Conservation (phyloP, 2,888 invertebrate species). For the Gastracanthus pulcherrimus region DNA sequence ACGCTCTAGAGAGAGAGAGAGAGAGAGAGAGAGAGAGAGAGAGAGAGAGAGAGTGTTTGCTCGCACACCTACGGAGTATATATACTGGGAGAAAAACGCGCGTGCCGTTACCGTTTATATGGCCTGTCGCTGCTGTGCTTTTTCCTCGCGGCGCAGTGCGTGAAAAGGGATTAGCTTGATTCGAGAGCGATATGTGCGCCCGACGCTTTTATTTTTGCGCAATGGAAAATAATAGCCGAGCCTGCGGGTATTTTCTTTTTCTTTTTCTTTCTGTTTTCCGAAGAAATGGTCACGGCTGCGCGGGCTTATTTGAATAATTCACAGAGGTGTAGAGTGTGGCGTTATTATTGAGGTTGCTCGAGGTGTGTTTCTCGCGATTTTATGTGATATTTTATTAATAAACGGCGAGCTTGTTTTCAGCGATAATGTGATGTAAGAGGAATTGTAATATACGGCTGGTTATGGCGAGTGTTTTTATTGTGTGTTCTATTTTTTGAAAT, state of each 20-base stretch:
- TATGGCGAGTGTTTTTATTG: too few species aligned
- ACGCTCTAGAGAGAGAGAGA: too few species aligned
- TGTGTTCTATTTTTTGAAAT: too few species aligned
- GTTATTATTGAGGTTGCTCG: too few species aligned
- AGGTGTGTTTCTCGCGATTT: too few species aligned
- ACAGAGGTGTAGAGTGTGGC: neutral
- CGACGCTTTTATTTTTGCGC: slow-evolving; percentile 38
- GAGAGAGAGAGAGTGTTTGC: too few species aligned
- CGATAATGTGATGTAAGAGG: too few species aligned
- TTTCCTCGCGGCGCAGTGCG: neutral
- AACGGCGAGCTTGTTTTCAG: too few species aligned
- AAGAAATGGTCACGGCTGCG: neutral
- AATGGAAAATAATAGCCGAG: slow-evolving; percentile 34
- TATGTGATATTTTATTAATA: too few species aligned
- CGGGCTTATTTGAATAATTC: slow-evolving; percentile 13
- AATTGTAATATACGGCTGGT: too few species aligned
- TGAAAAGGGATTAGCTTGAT: slow-evolving; percentile 25
- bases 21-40: too few species aligned
- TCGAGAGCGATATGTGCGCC: neutral
- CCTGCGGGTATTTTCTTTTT: neutral
- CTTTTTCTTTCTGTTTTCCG: neutral
- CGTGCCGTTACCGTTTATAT: neutral
- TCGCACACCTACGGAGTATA: slow-evolving; percentile 23
- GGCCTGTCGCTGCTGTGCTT: neutral
- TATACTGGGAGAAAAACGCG: neutral